Evolutionary conservation across 2,113 vertebrate species (phyloP), one percentile per base, ranked within the genome.

Genomic region (Apteryx owenii): DNA sequence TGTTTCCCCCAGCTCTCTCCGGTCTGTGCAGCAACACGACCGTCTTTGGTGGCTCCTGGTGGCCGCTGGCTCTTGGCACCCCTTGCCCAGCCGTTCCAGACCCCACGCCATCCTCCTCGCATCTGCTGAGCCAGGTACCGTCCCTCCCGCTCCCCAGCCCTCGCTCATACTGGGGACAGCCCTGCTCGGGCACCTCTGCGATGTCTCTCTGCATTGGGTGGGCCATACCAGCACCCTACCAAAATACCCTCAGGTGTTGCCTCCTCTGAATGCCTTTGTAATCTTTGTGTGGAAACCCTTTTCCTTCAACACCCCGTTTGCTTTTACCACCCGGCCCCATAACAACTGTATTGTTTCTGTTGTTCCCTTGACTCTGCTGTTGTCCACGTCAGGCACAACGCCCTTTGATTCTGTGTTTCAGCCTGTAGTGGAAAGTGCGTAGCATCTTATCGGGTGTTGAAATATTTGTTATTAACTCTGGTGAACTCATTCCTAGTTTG

Each of bases 121-220:
- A 0, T 82, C 86, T 95, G 42, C 91, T 71, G 54, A 92, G 61
- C 73, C 89, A 94, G 94, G 91, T 96, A 95, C 50, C 2, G 5
- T 83, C 46, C 29, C 25, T 16, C 0, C 2, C 0, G 0, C 85
- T 64, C 33, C 70, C 11, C 42, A 51, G 92, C 62, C 61, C 54
- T 33, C 29, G 31, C 29, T 33, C 5, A 5, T 33, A 19, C 56
- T 10, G 15, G 76, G 51, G 77, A 86, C 64, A 48, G 19, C 21
- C 29, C 81, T 0, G 0, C 31, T 76, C 4, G 5, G 60, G 31
- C 1, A 2, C 66, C 18, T 91, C 60, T 75, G 58, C n/a, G 33
- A 33, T 1, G 5, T 82, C 50, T 60, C 53, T 81, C 36, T 91
- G 85, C 48, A 53, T 62, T 91, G 92, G 26, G 21, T 3, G 7